These are phyloP conservation scores for Myotis pilosus DNA, from an alignment of 2,797 vertebrate species.

Conservation along the genomic window DNA sequence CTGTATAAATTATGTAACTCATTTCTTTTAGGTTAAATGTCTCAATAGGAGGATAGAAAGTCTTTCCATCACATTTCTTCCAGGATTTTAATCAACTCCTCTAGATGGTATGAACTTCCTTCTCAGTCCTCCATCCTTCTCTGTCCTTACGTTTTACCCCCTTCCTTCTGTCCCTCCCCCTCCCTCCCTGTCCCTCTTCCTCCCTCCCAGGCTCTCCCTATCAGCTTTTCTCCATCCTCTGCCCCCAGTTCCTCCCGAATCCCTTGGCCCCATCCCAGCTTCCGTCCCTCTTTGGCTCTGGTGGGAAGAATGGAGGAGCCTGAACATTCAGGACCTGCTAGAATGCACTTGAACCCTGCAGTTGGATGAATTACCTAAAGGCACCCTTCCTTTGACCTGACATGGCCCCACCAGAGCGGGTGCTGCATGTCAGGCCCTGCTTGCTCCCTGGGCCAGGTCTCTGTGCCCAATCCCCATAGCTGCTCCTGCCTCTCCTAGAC, in stretches of 20 bases:
- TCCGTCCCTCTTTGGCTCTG: not conserved
- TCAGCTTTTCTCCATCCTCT: not conserved
- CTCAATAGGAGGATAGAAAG: slow-evolving; percentile 77
- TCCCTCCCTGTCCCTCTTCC: not conserved
- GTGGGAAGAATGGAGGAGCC: not conserved
- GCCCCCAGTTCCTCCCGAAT: not conserved
- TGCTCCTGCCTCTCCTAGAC: not conserved
- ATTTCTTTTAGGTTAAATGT: slow-evolving; percentile 82
- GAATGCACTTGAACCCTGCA: not conserved
- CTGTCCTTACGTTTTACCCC: slow-evolving; percentile 40
- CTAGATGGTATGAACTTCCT: slow-evolving; percentile 52
- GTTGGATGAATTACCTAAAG: not conserved
- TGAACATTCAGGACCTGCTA: not conserved
- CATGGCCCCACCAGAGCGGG: not conserved
- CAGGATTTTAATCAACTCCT: slow-evolving; percentile 76
- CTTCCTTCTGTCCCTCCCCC: not conserved
- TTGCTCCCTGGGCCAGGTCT: not conserved
- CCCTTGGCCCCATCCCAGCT: not conserved
- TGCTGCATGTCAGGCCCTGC: not conserved
- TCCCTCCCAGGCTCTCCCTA: not conserved
- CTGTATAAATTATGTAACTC: slow-evolving; percentile 80
- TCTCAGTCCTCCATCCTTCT: slow-evolving; percentile 56
- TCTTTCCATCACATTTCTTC: slow-evolving; percentile 71
- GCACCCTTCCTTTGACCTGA: not conserved
- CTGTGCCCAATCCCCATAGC: not conserved